Evolutionary conservation across 2,797 vertebrate genomes (phyloP), one percentile per base, ranked within the genome.

Genomic region (Chelon labrosus): DNA sequence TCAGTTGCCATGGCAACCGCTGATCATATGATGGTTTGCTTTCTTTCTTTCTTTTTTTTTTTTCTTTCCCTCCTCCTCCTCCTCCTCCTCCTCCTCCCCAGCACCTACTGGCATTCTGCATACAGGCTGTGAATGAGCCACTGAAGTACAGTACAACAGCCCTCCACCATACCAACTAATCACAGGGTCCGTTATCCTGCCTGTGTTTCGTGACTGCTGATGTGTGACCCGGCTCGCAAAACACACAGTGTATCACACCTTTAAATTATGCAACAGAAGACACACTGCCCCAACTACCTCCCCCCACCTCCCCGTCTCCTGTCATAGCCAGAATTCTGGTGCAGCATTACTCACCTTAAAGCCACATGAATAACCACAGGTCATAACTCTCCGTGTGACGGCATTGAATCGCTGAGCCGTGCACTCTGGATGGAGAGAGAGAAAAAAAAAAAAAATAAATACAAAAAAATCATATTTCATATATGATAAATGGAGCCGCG

Each of bases 1-100:
- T 94, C 92, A 90, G 94, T 95, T 95, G 89, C 94, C 88, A 94
- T 94, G 88, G 92, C 86, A 94, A 95, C 95, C 80, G 51, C 64
- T 1, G 88, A 94, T 95, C 95, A 94, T 94, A 94, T 95, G 95
- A 94, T 85, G 88, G 89, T 90, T 91, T 79, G 70, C 70, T 82
- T 65, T 37, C 76, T 85, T 81, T 83, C 65, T 47, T 74, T 64
- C 63, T 17, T 65, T 65, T 52, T 74, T 38, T 52, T 49, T 63
- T 69, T 57, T 39, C 65, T 46, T 17, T 35, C 2, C 8, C 12
- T 20, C 50, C 14, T 20, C 12, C 42, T 10, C 25, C 41, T 2
- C 31, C 53, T 35, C 17, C 12, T 41, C 16, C 37, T 10, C 41
- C 19, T 31, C 31, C 58, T 73, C 65, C 50, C 11, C n/a, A 27